These are phyloP conservation scores for Petrocephalus microphthalmus DNA, from an alignment of 2,113 vertebrate genomes.

Conservation along the genomic window DNA sequence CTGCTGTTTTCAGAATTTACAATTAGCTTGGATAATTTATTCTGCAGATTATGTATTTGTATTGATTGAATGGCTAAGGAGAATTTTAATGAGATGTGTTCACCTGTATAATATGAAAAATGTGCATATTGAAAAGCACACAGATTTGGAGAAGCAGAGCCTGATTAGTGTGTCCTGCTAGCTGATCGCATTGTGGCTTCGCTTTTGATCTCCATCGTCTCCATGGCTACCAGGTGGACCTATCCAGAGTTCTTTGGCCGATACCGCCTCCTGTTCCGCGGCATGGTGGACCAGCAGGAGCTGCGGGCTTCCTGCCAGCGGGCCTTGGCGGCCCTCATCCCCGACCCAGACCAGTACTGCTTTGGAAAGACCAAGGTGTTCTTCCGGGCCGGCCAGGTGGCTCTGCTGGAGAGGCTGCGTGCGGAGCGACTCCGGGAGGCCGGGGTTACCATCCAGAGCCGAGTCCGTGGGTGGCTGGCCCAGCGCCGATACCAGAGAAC, in stretches of 20 bases:
- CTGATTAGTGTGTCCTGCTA: neutral
- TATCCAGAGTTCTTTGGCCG: slow-evolving; percentile 64
- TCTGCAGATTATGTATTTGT: neutral
- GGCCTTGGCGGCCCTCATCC: slow-evolving; percentile 51
- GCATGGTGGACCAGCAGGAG: slow-evolving; percentile 26
- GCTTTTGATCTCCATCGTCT: neutral
- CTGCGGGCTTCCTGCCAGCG: slow-evolving; percentile 44
- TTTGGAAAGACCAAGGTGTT: slow-evolving; percentile 66
- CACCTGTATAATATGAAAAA: neutral
- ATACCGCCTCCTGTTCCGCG: slow-evolving; percentile 54
- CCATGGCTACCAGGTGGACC: slow-evolving; percentile 47
- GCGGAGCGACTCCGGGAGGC: slow-evolving; percentile 48
- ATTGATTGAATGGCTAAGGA: neutral
- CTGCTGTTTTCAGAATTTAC: neutral
- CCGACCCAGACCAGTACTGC: slow-evolving; percentile 54
- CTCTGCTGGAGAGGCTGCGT: slow-evolving; percentile 61
- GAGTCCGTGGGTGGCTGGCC: slow-evolving; percentile 61
- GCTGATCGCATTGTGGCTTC: neutral
- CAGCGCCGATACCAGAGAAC: slow-evolving; percentile 33
- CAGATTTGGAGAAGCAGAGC: neutral
- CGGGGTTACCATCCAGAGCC: slow-evolving; percentile 58
- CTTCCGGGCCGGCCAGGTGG: slow-evolving; percentile 63
- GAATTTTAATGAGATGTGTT: neutral
- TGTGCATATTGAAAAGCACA: no score
- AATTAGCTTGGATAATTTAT: slow-evolving; percentile 1